These are phyloP conservation scores for Narcine bancroftii DNA, from an alignment of 2,113 vertebrate species.

Conservation along the genomic window DNA sequence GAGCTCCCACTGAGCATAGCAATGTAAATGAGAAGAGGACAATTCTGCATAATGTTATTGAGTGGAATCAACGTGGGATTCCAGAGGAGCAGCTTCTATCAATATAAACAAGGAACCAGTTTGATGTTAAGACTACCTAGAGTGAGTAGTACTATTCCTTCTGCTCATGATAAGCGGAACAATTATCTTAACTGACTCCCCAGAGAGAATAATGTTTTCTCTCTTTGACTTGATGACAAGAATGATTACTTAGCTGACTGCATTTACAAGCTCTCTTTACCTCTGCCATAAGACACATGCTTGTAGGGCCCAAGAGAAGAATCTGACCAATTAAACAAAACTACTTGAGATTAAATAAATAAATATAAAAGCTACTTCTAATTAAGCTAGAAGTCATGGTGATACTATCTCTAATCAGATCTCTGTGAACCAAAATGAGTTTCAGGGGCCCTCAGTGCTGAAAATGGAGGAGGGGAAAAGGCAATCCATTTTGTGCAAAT, in stretches of 20 bases:
- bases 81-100: constrained; percentile 29
- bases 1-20: constrained; percentile 28
- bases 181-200: constrained; percentile 38
- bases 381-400: constrained; percentile 4
- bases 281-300: constrained; percentile 30
- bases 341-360: constrained; percentile 25
- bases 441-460: constrained; percentile 16
- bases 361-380: constrained; percentile 26
- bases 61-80: constrained; percentile 18
- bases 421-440: neutral
- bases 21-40: constrained; percentile 23
- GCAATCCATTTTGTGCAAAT: constrained; percentile 4
- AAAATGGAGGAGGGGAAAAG: constrained; percentile 24
- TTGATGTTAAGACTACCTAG: constrained; percentile 34
- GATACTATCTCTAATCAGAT: constrained; percentile 5
- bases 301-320: constrained; percentile 16
- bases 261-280: constrained; percentile 34
- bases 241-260: constrained; percentile 38
- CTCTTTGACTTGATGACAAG: constrained; percentile 37
- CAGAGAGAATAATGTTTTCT: constrained; percentile 31
- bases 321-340: constrained; percentile 32
- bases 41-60: constrained; percentile 11
- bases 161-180: constrained; percentile 34
- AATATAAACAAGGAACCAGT: constrained; percentile 33
- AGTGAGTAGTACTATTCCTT: constrained; percentile 34